Evolutionary conservation across 2,797 vertebrate genomes (phyloP).

Genomic region (Cetoscarus ocellatus): DNA sequence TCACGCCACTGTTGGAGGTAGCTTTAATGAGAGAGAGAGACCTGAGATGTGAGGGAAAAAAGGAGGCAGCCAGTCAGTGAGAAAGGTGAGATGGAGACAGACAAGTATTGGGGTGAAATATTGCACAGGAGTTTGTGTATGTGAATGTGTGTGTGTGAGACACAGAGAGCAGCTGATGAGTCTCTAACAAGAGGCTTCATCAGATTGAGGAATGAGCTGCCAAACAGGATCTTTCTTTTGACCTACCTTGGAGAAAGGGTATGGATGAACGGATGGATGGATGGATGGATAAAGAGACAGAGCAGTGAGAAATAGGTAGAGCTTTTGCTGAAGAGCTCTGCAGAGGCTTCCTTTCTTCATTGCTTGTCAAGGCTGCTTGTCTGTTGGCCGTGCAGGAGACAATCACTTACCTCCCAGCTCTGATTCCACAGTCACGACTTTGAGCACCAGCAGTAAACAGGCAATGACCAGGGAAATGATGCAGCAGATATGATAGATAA

Average conservation of each 20-base stretch:
- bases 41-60: conserved; percentile 26
- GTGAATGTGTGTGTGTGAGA: background rate
- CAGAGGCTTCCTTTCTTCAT: conserved; percentile 56
- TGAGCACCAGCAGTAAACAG: conserved; percentile 55
- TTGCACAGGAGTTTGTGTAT: conserved; percentile 19
- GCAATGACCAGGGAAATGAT: conserved; percentile 74
- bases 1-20: conserved; percentile 30
- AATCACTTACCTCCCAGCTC: conserved; percentile 70
- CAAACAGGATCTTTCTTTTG: conserved; percentile 79
- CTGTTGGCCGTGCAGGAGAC: conserved; percentile 58
- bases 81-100: conserved; percentile 61
- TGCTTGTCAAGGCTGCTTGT: conserved; percentile 56
- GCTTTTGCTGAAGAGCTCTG: conserved; percentile 52
- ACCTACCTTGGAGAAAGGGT: conserved; percentile 72
- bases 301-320: conserved; percentile 51
- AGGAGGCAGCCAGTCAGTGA: conserved; percentile 6
- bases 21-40: conserved; percentile 64
- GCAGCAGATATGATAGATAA: conserved; percentile 66
- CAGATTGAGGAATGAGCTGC: conserved; percentile 82
- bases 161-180: conserved; percentile 63
- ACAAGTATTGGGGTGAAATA: conserved; percentile 55
- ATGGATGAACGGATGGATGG: conserved; percentile 34
- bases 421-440: conserved; percentile 68
- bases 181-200: conserved; percentile 84
- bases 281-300: conserved; percentile 43